A percentile compares a stretch with the other conserved stretches of the same genome.
Conservation (phyloP, 2,888 invertebrate species). For the Macroteleia sp. region DNA sequence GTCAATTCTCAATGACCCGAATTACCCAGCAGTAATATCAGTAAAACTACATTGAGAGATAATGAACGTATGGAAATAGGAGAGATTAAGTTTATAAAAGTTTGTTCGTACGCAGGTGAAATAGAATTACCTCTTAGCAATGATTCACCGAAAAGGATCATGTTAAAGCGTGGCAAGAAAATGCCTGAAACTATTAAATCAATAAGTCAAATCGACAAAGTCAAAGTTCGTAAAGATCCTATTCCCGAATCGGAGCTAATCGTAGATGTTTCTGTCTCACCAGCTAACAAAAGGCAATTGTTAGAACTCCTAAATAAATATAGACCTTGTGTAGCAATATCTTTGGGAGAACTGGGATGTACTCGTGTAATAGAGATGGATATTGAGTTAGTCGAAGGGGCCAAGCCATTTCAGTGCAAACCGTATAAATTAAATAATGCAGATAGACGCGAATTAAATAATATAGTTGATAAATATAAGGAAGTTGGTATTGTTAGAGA, state of each 20-base stretch:
- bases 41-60: not conserved
- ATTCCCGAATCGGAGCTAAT: not conserved
- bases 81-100: not conserved
- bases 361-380: conserved; percentile 25
- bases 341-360: conserved; percentile 26
- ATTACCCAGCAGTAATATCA: not conserved
- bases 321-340: conserved; percentile 15
- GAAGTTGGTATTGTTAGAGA: conserved; percentile 38
- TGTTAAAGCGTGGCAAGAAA: not conserved
- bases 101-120: not conserved
- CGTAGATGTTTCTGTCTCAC: not conserved
- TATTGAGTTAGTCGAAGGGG: conserved; percentile 21
- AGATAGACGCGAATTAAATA: conserved; percentile 33
- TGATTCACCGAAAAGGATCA: not conserved
- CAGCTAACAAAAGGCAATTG: not conserved
- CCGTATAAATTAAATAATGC: conserved; percentile 40
- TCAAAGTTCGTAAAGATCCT: not conserved
- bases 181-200: not conserved
- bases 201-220: not conserved
- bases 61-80: not conserved
- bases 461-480: conserved; percentile 30
- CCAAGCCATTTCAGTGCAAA: conserved; percentile 6
- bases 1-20: not conserved
- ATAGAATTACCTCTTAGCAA: not conserved
- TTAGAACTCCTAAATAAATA: conserved; percentile 14